Conservation (phyloP, 2,888 invertebrate genomes). For the Mayetiola destructor region DNA sequence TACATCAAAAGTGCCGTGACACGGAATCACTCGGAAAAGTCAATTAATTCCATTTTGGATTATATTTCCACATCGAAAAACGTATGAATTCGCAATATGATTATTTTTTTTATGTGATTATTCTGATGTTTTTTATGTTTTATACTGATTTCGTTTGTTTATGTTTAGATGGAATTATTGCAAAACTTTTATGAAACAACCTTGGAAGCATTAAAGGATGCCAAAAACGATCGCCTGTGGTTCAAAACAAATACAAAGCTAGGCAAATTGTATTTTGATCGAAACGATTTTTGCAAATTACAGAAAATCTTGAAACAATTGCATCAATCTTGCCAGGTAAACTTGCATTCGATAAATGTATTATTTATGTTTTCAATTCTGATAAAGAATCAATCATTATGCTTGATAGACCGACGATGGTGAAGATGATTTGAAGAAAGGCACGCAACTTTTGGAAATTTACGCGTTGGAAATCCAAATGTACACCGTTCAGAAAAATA, state of each 20-base stretch:
- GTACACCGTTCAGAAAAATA: slow-evolving; percentile 99
- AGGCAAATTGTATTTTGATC: slow-evolving; percentile 94
- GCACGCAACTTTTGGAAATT: slow-evolving; percentile 93
- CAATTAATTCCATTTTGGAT: slow-evolving; percentile 97
- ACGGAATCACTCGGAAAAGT: slow-evolving; percentile 97
- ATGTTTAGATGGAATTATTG: slow-evolving; percentile 75
- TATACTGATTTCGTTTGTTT: not conserved
- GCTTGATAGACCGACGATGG: slow-evolving; percentile 79
- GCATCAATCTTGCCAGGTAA: slow-evolving; percentile 88
- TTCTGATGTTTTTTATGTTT: slow-evolving; percentile 11
- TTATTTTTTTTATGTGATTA: not conserved
- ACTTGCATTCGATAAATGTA: too few species aligned
- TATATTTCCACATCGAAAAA: slow-evolving; percentile 99
- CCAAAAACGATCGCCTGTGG: slow-evolving; percentile 97
- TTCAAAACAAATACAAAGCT: slow-evolving; percentile 99
- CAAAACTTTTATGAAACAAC: slow-evolving; percentile 99
- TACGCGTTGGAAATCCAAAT: slow-evolving; percentile 99
- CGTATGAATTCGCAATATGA: slow-evolving; percentile 49
- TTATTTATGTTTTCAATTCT: not conserved
- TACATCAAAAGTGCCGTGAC: slow-evolving; percentile 99
- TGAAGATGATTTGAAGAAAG: slow-evolving; percentile 93
- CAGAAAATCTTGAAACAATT: slow-evolving; percentile 94
- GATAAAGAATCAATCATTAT: not conserved
- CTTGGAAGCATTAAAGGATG: slow-evolving; percentile 85
- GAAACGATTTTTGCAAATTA: slow-evolving; percentile 84